A percentile compares a stretch with the other conserved stretches of the same genome.
Conservation (phyloP, 2,113 vertebrate species). For the Scytalopus superciliaris region DNA sequence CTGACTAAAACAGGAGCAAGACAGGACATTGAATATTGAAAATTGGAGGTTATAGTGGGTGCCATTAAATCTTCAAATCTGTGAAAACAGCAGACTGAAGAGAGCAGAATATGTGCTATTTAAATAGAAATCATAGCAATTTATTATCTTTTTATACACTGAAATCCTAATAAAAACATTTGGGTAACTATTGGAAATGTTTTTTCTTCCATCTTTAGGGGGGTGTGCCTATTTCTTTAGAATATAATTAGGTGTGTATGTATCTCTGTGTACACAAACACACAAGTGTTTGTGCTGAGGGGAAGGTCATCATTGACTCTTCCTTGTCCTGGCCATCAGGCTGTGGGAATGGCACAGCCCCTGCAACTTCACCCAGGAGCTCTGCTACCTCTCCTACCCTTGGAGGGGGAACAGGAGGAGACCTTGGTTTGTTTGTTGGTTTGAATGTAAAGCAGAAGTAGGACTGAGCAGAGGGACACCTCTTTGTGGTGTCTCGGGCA, state of each 20-base stretch:
- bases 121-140: neutral
- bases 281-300: too few relatives aligned
- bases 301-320: neutral
- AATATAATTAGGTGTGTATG: too few relatives aligned
- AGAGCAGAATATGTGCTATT: neutral
- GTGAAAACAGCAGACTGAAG: constrained; percentile 5
- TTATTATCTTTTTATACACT: neutral
- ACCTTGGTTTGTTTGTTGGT: neutral
- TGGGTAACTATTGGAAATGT: neutral
- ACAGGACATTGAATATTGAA: neutral
- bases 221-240: neutral
- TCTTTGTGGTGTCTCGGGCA: neutral
- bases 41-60: neutral
- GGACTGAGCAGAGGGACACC: neutral
- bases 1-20: constrained; percentile 20
- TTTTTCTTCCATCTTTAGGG: neutral
- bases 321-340: neutral
- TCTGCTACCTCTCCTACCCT: too few relatives aligned
- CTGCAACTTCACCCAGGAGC: neutral
- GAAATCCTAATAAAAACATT: neutral
- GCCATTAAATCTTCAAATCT: neutral
- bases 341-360: neutral
- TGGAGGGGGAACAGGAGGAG: neutral
- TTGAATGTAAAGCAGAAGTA: neutral
- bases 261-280: neutral